Evolutionary conservation across 2,888 invertebrate species (phyloP), one percentile per base, ranked within the genome.

Genomic region (Lypha dubia): DNA sequence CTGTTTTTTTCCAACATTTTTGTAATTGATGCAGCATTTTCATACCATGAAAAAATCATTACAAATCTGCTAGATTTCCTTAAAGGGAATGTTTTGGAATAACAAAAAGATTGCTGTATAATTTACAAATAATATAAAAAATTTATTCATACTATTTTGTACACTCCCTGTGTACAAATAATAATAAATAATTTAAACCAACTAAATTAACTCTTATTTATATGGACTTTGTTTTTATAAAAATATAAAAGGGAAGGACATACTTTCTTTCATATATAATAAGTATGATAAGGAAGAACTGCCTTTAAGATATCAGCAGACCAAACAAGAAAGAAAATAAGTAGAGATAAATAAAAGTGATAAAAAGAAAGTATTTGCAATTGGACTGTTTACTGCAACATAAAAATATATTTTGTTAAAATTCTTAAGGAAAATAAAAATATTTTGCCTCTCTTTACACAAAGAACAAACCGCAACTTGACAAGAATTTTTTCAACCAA

Each of bases 361-460:
- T n/a, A 35, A n/a, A 58, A 11, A 24, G 68, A 56, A 62, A 76
- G 53, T 60, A 49, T 68, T 24, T 28, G 28, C 46, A 70, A 68
- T 24, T 62, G 58, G 67, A 60, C 49, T 74, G 70, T 79, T 84
- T 81, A 65, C 58, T 41, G 70, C 44, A 56, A 20, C 44, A 28
- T 7, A 84, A 80, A n/a, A 74, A 84, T 28, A 84, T 79, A 41
- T 81, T 79, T 84, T 74, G 77, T 84, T 84, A 79, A 79, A 81
- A 84, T 81, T 81, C 68, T 77, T 84, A 38, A 51, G 71, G 44
- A 24, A 62, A 63, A 65, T 49, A 35, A 51, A 80, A 68, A 75
- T 73, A 63, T 74, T 73, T 35, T 38, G 44, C 24, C 53, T 65
- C 24, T 71, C 20, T 46, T 65, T 11, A 56, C n/a, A 32, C 63